Evolutionary conservation across 2,797 vertebrate genomes (phyloP).

Genomic region (Cephalopachus bancanus): DNA sequence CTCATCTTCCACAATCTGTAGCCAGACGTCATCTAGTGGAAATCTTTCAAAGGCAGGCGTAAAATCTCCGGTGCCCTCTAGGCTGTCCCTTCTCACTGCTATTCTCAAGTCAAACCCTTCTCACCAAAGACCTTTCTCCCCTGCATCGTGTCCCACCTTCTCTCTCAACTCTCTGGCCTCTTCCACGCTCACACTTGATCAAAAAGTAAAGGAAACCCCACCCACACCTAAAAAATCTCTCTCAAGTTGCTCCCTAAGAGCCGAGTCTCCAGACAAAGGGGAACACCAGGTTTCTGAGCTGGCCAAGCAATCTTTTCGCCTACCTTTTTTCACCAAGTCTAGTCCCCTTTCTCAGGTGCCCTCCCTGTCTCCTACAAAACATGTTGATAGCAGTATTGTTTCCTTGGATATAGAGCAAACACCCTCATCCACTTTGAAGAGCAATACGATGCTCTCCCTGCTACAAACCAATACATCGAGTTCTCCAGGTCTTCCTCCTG

Average conservation of each 20-base stretch:
- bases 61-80: conserved; percentile 91
- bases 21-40: conserved; percentile 86
- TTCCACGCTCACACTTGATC: conserved; percentile 85
- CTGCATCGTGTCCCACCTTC: conserved; percentile 87
- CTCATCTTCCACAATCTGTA: conserved; percentile 90
- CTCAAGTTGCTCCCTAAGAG: conserved; percentile 83
- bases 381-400: not conserved
- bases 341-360: not conserved
- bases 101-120: conserved; percentile 94
- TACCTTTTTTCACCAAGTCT: conserved; percentile 70
- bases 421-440: conserved; percentile 60
- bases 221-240: conserved; percentile 84
- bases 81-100: conserved; percentile 96
- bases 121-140: conserved; percentile 85
- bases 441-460: conserved; percentile 64
- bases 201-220: conserved; percentile 83
- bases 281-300: conserved; percentile 72
- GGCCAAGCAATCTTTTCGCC: conserved; percentile 14
- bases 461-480: conserved; percentile 23
- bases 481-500: conserved; percentile 50
- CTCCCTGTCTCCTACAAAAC: conserved; percentile 73
- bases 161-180: conserved; percentile 85
- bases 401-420: conserved; percentile 70
- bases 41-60: conserved; percentile 83
- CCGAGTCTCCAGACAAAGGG: conserved; percentile 77